A percentile compares a stretch with the other conserved stretches of the same genome.
These are phyloP conservation scores for Gallirallus australis DNA, from an alignment of 2,797 vertebrate species.

Conservation along the genomic window DNA sequence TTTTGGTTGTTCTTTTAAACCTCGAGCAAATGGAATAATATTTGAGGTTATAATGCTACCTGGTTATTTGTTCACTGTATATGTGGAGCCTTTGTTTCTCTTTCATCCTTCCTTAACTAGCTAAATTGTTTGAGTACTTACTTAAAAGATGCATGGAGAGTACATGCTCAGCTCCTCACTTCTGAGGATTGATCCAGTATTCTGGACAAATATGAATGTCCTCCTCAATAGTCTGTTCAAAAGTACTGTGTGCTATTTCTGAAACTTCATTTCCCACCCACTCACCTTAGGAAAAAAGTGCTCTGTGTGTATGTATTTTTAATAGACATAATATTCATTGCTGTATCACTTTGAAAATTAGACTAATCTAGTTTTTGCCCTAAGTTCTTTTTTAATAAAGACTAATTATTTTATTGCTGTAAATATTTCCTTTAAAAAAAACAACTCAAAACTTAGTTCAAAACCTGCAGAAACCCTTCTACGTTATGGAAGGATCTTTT, in stretches of 20 bases:
- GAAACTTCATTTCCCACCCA: neutral
- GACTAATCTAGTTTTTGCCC: neutral
- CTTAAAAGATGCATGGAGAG: neutral
- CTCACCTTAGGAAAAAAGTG: accelerated
- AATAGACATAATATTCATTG: neutral
- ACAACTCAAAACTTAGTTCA: accelerated
- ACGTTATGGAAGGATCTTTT: neutral
- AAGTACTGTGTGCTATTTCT: neutral
- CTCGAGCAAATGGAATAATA: neutral
- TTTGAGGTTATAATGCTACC: neutral
- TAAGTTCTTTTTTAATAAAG: neutral
- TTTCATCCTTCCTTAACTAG: neutral
- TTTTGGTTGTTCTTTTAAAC: neutral
- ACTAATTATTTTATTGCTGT: neutral
- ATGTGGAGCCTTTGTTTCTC: neutral
- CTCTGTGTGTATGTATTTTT: neutral
- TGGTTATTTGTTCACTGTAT: neutral
- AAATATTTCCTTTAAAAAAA: neutral
- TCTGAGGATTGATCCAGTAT: neutral
- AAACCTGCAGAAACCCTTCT: neutral
- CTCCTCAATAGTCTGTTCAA: neutral
- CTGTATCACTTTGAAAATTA: neutral
- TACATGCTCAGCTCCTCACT: neutral
- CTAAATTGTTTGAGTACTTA: neutral
- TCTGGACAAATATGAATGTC: neutral